Percentiles rank a stretch among this genome's conserved stretches.
Evolutionary conservation across 1,140 invertebrate species (phyloP).

Genomic region (Aphidius gifuensis): DNA sequence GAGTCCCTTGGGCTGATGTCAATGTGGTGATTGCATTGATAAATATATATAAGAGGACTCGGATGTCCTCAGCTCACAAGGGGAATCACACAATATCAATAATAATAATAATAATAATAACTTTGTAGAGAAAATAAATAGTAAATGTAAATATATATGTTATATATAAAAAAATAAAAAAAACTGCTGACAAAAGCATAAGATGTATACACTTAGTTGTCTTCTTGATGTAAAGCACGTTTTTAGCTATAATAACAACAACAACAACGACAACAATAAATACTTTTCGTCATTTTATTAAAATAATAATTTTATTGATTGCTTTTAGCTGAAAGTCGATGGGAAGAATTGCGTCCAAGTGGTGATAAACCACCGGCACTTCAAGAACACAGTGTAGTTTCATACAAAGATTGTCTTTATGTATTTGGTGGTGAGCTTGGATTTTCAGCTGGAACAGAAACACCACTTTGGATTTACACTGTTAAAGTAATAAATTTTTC

Average conservation of each 20-base stretch:
- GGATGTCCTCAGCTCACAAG: too few relatives aligned
- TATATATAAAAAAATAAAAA: too few relatives aligned
- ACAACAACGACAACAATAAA: not conserved
- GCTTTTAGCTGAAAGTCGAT: conserved; percentile 58
- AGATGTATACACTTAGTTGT: not conserved
- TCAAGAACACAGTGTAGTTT: conserved; percentile 81
- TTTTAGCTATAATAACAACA: not conserved
- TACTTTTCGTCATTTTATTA: not conserved
- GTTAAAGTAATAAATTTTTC: conserved; percentile 64
- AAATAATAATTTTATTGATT: too few relatives aligned
- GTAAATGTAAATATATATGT: too few relatives aligned
- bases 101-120: too few relatives aligned
- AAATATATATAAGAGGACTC: too few relatives aligned
- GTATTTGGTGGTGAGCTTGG: conserved; percentile 88
- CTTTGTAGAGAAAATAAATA: too few relatives aligned
- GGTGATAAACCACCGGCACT: conserved; percentile 74
- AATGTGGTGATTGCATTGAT: too few relatives aligned
- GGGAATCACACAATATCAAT: too few relatives aligned
- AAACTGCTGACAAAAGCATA: not conserved
- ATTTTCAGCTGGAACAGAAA: conserved; percentile 74
- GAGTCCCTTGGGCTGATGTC: too few relatives aligned
- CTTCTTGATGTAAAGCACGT: not conserved
- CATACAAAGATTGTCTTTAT: conserved; percentile 73
- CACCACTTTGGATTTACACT: conserved; percentile 84
- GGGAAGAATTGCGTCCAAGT: conserved; percentile 67